Evolutionary conservation across 2,888 invertebrate species (phyloP).

Genomic region (Eurois occulta): DNA sequence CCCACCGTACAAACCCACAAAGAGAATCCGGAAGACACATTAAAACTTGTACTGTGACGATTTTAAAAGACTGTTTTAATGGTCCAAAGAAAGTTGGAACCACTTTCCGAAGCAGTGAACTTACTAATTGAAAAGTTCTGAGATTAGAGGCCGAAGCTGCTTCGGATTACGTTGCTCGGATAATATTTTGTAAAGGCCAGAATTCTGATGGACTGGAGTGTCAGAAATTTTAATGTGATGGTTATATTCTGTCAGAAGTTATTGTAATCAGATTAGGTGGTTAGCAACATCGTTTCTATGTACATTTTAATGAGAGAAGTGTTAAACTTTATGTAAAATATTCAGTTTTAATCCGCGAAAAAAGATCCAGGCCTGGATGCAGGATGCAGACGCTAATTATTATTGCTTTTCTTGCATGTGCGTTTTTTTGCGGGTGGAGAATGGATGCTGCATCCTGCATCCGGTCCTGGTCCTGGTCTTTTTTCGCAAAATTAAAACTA

Average conservation of each 20-base stretch:
- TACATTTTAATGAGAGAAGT: no score
- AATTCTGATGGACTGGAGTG: slow-evolving; percentile 29
- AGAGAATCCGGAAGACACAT: slow-evolving; percentile 81
- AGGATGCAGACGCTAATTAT: no score
- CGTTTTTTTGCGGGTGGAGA: no score
- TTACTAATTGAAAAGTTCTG: slow-evolving; percentile 68
- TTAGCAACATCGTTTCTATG: not conserved
- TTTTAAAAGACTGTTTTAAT: slow-evolving; percentile 76
- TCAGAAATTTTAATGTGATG: slow-evolving; percentile 22
- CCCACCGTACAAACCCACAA: slow-evolving; percentile 74
- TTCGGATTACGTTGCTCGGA: slow-evolving; percentile 31
- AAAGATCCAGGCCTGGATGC: no score
- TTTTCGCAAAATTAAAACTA: no score
- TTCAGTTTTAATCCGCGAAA: no score
- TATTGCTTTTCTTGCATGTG: no score
- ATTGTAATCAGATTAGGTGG: not conserved
- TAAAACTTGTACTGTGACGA: slow-evolving; percentile 83
- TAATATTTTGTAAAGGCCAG: slow-evolving; percentile 36
- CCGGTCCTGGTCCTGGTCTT: no score
- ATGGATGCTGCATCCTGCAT: no score
- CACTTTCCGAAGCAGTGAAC: slow-evolving; percentile 65
- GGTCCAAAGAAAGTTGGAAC: slow-evolving; percentile 64
- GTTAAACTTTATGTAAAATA: not conserved
- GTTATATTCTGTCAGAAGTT: slow-evolving; percentile 1
- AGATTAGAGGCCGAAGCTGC: slow-evolving; percentile 48